A percentile compares a stretch with the other conserved stretches of the same genome.
These are phyloP conservation scores for Lutraria lutraria DNA, from an alignment of 2,888 invertebrate species.

Conservation along the genomic window DNA sequence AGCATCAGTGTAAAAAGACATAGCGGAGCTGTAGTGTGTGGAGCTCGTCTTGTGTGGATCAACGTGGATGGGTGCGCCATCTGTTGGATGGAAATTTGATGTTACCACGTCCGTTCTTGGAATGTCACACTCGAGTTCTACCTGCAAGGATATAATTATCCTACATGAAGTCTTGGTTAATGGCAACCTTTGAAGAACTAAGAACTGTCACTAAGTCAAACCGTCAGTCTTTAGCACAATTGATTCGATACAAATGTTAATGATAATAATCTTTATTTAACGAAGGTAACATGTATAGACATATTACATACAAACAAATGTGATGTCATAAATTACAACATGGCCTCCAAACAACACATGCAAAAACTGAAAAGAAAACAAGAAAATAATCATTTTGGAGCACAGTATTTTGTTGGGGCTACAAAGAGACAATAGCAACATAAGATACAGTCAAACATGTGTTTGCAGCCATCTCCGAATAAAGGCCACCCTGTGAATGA, in stretches of 20 bases:
- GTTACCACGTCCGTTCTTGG: slow-evolving; percentile 52
- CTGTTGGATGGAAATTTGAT: slow-evolving; percentile 65
- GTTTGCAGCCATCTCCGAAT: too few relatives aligned
- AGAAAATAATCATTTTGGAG: background rate
- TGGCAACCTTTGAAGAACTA: background rate
- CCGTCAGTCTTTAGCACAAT: too few relatives aligned
- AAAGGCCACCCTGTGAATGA: too few relatives aligned
- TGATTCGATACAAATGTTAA: too few relatives aligned
- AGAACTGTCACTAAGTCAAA: background rate
- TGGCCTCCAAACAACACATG: too few relatives aligned
- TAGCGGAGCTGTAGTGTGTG: slow-evolving; percentile 56
- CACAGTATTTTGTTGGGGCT: background rate
- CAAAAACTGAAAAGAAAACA: too few relatives aligned
- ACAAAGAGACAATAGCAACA: background rate
- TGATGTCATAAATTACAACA: too few relatives aligned
- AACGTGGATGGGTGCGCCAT: slow-evolving; percentile 31
- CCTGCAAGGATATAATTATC: slow-evolving; percentile 12
- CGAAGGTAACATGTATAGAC: too few relatives aligned
- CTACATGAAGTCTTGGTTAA: background rate
- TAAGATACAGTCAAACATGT: background rate
- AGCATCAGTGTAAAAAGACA: slow-evolving; percentile 65
- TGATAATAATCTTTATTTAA: too few relatives aligned
- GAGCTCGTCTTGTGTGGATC: slow-evolving; percentile 58
- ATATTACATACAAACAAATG: too few relatives aligned
- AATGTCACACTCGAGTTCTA: slow-evolving; percentile 67